Evolutionary conservation across 2,888 invertebrate species (phyloP).

Genomic region (Mesorhabditis belari): DNA sequence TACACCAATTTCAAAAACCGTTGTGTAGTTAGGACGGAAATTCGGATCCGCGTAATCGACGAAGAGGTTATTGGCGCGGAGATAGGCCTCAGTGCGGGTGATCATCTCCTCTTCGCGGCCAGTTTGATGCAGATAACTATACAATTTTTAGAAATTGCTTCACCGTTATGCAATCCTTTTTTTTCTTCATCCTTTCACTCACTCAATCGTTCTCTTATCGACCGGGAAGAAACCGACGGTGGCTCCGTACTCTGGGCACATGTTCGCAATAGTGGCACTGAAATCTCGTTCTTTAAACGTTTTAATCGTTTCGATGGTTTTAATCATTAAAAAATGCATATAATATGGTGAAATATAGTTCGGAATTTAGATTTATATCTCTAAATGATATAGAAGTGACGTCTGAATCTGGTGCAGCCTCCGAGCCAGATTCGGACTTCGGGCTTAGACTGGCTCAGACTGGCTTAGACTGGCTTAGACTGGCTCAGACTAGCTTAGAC

Average conservation of each 20-base stretch:
- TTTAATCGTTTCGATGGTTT: neutral
- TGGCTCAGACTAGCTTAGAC: too few species aligned
- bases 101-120: conserved; percentile 36
- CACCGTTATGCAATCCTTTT: neutral
- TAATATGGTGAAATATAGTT: too few species aligned
- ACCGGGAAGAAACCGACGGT: conserved; percentile 60
- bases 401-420: too few species aligned
- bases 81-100: conserved; percentile 65
- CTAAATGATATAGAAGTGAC: too few species aligned
- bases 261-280: conserved; percentile 86
- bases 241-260: conserved; percentile 97
- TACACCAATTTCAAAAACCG: neutral
- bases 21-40: conserved; percentile 46
- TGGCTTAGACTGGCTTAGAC: too few species aligned
- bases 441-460: too few species aligned
- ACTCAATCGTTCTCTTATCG: conserved; percentile 42
- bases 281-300: neutral
- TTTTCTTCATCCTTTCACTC: neutral
- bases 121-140: conserved; percentile 42
- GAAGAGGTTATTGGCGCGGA: conserved; percentile 74
- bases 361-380: too few species aligned
- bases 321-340: too few species aligned
- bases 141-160: neutral
- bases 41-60: conserved; percentile 69
- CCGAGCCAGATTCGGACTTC: too few species aligned